phyloP scores from a whole-genome alignment of 2,888 invertebrate genomes.

The Parthenolecanium corni region DNA sequence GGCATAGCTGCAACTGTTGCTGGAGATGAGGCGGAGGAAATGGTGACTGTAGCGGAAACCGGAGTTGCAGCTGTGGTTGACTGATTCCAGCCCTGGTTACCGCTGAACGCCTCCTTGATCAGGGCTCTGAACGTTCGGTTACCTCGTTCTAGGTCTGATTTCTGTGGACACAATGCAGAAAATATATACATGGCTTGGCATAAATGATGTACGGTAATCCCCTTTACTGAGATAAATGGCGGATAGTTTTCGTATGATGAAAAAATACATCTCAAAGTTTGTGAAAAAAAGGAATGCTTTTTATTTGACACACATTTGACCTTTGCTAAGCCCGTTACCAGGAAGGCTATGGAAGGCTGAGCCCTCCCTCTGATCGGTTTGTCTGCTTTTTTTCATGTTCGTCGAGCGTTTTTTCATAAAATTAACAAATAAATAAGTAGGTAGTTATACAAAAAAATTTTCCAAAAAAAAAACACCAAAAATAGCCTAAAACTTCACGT shows the following conservation, averaged over 20 bases:
- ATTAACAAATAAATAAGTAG: no score
- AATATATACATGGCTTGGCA: no score
- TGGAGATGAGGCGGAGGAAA: background rate
- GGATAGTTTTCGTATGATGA: background rate
- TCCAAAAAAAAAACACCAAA: no score
- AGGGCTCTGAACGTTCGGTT: slow-evolving; percentile 24
- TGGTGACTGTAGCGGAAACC: background rate
- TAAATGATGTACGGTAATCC: background rate
- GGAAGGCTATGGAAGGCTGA: no score
- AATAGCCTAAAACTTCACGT: no score
- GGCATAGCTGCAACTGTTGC: background rate
- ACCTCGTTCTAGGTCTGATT: slow-evolving; percentile 25
- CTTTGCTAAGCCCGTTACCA: no score
- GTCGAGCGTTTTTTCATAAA: no score
- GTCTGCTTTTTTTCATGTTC: no score
- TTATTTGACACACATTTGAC: background rate
- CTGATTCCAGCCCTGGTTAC: slow-evolving; percentile 9
- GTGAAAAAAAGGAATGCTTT: background rate
- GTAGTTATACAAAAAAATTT: no score
- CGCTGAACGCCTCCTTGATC: slow-evolving; percentile 15
- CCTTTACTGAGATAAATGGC: background rate
- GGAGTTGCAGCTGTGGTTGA: background rate
- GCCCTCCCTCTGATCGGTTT: no score
- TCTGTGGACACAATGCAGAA: background rate
- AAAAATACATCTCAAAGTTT: background rate